Evolutionary conservation across 2,113 vertebrate genomes (phyloP).

Genomic region (Sminthopsis crassicaudata): DNA sequence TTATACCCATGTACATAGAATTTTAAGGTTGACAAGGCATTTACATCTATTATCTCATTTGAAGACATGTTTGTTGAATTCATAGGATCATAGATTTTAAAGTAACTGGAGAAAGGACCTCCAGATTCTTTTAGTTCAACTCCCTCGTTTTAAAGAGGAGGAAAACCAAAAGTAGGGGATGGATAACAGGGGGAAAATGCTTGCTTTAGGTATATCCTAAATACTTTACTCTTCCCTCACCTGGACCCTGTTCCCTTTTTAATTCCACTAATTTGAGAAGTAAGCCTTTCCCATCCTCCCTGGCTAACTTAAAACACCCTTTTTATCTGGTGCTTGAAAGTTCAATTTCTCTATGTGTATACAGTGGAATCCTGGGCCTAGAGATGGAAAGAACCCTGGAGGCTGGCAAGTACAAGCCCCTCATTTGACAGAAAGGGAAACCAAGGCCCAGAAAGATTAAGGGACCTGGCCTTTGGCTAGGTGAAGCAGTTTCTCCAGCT

Average conservation of each 20-base stretch:
- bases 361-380: neutral
- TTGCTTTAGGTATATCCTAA: too few species aligned
- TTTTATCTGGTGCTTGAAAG: neutral
- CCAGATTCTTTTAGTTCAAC: neutral
- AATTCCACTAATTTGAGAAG: neutral
- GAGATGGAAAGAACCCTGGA: neutral
- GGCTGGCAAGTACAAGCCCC: neutral
- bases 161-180: neutral
- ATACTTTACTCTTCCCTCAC: neutral
- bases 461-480: neutral
- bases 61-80: neutral
- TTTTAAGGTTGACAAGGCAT: neutral
- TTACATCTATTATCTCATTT: neutral
- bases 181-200: too few species aligned
- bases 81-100: neutral
- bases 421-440: too few species aligned
- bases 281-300: neutral
- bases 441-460: neutral
- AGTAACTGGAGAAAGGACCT: neutral
- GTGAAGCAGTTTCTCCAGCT: neutral
- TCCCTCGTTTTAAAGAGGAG: neutral
- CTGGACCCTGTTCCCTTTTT: neutral
- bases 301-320: neutral
- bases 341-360: neutral
- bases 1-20: neutral